These are phyloP conservation scores for Strix aluco DNA, from an alignment of 2,113 vertebrate genomes.

Conservation along the genomic window DNA sequence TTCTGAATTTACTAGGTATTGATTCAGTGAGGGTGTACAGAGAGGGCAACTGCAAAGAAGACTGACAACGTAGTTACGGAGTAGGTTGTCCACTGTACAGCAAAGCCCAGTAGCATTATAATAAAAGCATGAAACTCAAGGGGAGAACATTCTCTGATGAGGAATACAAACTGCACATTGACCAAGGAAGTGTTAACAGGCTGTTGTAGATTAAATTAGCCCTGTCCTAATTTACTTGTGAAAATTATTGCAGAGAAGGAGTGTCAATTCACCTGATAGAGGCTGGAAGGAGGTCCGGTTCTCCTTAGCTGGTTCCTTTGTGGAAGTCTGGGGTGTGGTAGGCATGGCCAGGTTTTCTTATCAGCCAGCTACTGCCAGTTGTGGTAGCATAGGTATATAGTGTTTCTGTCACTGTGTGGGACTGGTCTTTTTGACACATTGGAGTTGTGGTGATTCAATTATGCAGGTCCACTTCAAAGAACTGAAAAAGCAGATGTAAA, in stretches of 20 bases:
- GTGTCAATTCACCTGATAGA: background rate
- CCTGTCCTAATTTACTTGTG: background rate
- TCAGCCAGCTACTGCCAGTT: background rate
- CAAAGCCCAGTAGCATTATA: background rate
- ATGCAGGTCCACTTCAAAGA: background rate
- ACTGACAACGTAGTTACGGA: rapidly evolving
- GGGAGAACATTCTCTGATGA: background rate
- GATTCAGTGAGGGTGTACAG: background rate
- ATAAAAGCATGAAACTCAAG: background rate
- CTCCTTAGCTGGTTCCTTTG: background rate
- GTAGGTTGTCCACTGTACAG: background rate
- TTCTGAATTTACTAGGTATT: background rate
- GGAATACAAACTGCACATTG: background rate
- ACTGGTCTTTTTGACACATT: background rate
- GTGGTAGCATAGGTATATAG: background rate
- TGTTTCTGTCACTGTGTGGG: rapidly evolving
- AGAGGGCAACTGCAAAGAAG: background rate
- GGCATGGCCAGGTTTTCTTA: background rate
- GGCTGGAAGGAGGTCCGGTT: background rate
- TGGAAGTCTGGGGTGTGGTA: background rate
- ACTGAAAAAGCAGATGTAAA: background rate
- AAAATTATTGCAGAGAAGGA: background rate
- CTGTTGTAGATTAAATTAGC: background rate
- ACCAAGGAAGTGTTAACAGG: background rate
- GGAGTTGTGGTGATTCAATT: background rate